phyloP scores from a whole-genome alignment of 2,113 vertebrate species.

The Tetrax tetrax region DNA sequence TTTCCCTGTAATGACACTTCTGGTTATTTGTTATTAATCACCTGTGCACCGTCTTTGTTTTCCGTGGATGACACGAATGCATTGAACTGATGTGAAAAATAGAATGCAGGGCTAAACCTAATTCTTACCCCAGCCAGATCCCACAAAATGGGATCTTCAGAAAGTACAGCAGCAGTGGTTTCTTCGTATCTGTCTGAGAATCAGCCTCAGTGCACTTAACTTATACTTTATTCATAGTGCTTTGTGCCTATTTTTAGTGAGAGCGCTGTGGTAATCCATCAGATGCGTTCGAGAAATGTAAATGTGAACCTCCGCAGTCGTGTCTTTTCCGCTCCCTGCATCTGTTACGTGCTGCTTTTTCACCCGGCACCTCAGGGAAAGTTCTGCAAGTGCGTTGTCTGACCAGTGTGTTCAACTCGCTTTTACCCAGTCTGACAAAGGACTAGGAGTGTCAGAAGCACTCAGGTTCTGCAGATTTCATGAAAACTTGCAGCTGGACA shows the following conservation, averaged over 20 bases:
- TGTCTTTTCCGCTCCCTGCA: neutral
- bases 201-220: neutral
- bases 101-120: neutral
- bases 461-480: neutral
- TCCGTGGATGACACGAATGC: rapidly evolving
- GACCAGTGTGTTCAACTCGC: no score
- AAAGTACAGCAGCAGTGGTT: neutral
- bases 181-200: neutral
- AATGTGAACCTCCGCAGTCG: neutral
- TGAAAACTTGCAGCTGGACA: neutral
- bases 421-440: neutral
- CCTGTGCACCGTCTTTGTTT: neutral
- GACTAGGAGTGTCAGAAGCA: neutral
- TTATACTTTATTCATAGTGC: neutral
- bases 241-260: neutral
- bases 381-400: neutral
- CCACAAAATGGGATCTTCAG: neutral
- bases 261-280: neutral
- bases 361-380: neutral
- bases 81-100: neutral
- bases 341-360: neutral
- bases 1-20: neutral
- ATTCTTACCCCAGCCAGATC: neutral
- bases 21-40: neutral
- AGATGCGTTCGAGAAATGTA: neutral